Evolutionary conservation across 2,888 invertebrate genomes (phyloP), one percentile per base, ranked within the genome.

Genomic region (Cantharis lateralis): DNA sequence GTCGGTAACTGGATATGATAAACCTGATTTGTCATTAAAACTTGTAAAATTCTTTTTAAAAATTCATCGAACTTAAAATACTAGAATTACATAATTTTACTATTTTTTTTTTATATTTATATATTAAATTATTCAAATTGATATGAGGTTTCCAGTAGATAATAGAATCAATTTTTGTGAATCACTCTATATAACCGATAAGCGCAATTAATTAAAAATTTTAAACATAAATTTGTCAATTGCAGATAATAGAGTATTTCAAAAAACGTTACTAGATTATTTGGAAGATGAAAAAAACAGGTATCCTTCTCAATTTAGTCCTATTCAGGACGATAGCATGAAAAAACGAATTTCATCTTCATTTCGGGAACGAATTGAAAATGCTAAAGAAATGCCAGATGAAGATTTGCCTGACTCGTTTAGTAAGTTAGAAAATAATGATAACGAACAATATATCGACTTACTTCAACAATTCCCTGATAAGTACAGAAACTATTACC

Each of bases 381-480:
- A 91, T 82, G 91, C 91, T 82, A 90, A 90, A 81, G 85, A 87
- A 76, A 75, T 88, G 70, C 85, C 85, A 18, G 85, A 87, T 72
- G 81, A 84, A 64, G 81, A 86, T 16, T 80, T 87, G 61, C 3
- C 48, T 7, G n/a, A 48, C n/a, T 48, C 48, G 7, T 48, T 48
- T 48, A 83, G 82, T 26, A 62, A 85, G 20, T 85, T 87, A 62
- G 89, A 90, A 80, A 89, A 89, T 74, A 78, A 79, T n/a, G 78
- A 80, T 24, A 79, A 78, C 48, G 77, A 77, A 15, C 80, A 83
- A 68, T 92, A 92, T 81, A 89, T 90, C 7, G 86, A 91, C 66
- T 87, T 91, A 16, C 84, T 92, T 68, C 89, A 90, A 72, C 89
- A 91, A 80, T 87, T 92, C 10, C 92, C 91, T 90, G 89, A 91